Evolutionary conservation across 2,888 invertebrate genomes (phyloP).

Genomic region (Apamea monoglypha): DNA sequence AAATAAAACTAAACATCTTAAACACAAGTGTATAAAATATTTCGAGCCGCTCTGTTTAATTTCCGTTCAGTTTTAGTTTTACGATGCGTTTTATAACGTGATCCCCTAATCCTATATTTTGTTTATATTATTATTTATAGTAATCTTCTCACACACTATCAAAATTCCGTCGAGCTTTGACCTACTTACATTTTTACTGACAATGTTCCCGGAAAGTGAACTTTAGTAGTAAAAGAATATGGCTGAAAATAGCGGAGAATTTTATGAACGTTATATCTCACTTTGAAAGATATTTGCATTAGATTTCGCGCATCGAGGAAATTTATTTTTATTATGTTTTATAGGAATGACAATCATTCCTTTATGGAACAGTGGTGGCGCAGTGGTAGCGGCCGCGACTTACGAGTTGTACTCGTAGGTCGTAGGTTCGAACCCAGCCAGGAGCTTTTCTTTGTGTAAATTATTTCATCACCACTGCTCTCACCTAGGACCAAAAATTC

Average conservation of each 20-base stretch:
- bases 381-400: too few relatives aligned
- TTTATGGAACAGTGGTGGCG: too few relatives aligned
- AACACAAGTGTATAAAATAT: neutral
- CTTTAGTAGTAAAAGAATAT: neutral
- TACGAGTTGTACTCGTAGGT: too few relatives aligned
- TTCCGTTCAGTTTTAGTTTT: neutral
- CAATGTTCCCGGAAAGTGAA: neutral
- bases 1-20: neutral
- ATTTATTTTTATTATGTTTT: neutral
- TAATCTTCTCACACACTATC: conserved; percentile 6
- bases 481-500: too few relatives aligned
- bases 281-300: conserved; percentile 13
- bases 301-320: conserved; percentile 3
- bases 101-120: conserved; percentile 13
- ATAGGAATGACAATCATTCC: neutral
- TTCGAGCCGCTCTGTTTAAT: neutral
- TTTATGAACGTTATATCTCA: neutral
- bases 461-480: too few relatives aligned
- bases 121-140: conserved; percentile 27
- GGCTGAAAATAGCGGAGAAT: neutral
- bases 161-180: conserved; percentile 24
- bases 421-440: too few relatives aligned
- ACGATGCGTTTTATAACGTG: conserved; percentile 26
- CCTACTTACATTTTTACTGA: conserved; percentile 32
- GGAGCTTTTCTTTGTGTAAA: too few relatives aligned